Evolutionary conservation across 2,888 invertebrate genomes (phyloP).

Genomic region (Euclidia mi): DNA sequence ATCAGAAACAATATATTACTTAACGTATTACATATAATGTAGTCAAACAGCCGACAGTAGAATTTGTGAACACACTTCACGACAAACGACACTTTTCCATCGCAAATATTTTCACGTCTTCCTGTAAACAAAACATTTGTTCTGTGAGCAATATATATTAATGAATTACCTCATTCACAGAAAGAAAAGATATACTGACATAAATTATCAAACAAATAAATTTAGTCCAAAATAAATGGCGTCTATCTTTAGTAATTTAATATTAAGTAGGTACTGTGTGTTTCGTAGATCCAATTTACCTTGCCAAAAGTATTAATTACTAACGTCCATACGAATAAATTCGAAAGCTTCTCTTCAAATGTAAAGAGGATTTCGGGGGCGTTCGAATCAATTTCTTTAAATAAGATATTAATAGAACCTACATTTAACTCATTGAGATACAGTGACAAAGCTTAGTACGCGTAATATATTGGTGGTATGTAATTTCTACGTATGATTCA

Average conservation of each 20-base stretch:
- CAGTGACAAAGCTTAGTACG: slow-evolving; percentile 37
- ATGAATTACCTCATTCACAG: background rate
- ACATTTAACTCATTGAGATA: slow-evolving; percentile 23
- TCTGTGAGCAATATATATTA: background rate
- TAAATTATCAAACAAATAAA: no score
- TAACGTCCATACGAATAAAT: slow-evolving; percentile 9
- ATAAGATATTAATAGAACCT: slow-evolving; percentile 38
- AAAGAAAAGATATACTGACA: background rate
- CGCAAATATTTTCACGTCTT: background rate
- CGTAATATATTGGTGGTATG: slow-evolving; percentile 40
- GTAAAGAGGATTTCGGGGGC: slow-evolving; percentile 11
- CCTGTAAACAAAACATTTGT: no score
- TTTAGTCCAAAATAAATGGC: no score
- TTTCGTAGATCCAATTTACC: no score
- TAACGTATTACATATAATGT: no score
- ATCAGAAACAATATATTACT: no score
- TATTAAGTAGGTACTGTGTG: no score
- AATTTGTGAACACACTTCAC: no score
- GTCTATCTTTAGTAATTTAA: no score
- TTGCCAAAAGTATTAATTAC: slow-evolving; percentile 32
- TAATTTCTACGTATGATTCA: slow-evolving; percentile 31
- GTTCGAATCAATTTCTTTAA: slow-evolving; percentile 27
- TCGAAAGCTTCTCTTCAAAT: slow-evolving; percentile 17
- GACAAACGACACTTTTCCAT: background rate
- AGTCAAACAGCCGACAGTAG: no score